Evolutionary conservation across 2,113 vertebrate species (phyloP).

Genomic region (Uria lomvia): DNA sequence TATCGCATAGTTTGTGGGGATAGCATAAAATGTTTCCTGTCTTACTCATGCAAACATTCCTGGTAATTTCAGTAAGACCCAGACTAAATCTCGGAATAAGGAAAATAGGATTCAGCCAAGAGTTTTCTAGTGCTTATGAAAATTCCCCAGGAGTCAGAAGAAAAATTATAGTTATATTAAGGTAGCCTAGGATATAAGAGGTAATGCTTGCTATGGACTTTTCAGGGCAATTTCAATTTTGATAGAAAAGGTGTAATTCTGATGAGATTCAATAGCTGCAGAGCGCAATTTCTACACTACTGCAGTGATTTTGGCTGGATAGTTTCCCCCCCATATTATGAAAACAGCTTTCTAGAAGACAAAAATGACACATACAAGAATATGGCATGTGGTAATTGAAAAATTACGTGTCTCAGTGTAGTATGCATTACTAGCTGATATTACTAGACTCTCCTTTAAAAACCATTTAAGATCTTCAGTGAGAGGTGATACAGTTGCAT

Average conservation of each 20-base stretch:
- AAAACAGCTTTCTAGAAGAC: background rate
- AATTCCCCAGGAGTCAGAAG: background rate
- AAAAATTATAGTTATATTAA: conserved; percentile 3
- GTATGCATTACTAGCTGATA: background rate
- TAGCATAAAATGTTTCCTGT: conserved; percentile 50
- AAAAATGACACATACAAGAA: background rate
- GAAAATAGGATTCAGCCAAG: background rate
- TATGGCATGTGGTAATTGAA: background rate
- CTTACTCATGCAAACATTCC: conserved; percentile 4
- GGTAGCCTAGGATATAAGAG: background rate
- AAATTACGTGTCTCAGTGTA: background rate
- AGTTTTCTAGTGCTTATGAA: background rate
- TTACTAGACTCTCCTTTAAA: background rate
- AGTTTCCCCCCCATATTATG: background rate
- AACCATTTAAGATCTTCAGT: background rate
- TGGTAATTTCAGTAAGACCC: background rate
- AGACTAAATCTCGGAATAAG: background rate
- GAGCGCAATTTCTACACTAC: background rate
- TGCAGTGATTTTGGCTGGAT: background rate
- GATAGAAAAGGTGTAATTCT: background rate
- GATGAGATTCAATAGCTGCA: background rate
- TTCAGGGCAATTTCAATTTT: background rate
- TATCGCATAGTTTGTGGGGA: conserved; percentile 5
- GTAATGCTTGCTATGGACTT: background rate
- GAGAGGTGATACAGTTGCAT: background rate